Evolutionary conservation across 2,797 vertebrate genomes (phyloP).

Genomic region (Macropus fuliginosus): DNA sequence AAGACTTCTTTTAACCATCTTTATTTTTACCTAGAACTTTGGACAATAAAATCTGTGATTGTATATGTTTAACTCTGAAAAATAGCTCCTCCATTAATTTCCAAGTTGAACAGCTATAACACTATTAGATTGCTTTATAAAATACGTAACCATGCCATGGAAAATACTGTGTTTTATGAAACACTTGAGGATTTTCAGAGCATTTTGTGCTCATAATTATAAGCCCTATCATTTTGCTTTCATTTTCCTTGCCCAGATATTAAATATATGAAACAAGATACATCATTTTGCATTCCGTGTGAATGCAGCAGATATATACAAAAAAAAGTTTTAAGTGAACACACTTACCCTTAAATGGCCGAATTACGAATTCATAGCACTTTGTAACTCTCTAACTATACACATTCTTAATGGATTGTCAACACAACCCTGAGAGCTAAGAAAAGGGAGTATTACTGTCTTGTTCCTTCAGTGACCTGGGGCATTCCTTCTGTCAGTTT

Average conservation of each 20-base stretch:
- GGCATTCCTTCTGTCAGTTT: not conserved
- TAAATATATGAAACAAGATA: constrained; percentile 20
- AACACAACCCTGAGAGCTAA: constrained; percentile 30
- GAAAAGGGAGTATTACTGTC: not conserved
- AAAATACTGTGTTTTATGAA: constrained; percentile 55
- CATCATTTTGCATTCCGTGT: constrained; percentile 28
- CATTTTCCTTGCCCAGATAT: constrained; percentile 51
- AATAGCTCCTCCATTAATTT: constrained; percentile 47
- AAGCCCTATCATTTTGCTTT: constrained; percentile 31
- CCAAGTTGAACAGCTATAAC: constrained; percentile 33
- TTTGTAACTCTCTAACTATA: not conserved
- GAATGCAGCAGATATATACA: constrained; percentile 43
- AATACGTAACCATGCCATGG: constrained; percentile 40
- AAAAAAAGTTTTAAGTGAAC: constrained; percentile 11
- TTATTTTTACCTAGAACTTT: constrained; percentile 38
- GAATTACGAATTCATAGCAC: constrained; percentile 26
- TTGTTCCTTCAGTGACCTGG: not conserved
- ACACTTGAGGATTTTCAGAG: constrained; percentile 34
- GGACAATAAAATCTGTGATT: constrained; percentile 30
- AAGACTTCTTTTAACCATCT: constrained; percentile 30
- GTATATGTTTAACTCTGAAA: constrained; percentile 40
- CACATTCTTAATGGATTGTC: constrained; percentile 5
- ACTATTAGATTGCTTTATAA: constrained; percentile 57
- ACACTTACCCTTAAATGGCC: constrained; percentile 45
- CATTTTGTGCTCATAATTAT: constrained; percentile 44